Conservation (phyloP, 2,888 invertebrate species). For the Spilarctia lutea region DNA sequence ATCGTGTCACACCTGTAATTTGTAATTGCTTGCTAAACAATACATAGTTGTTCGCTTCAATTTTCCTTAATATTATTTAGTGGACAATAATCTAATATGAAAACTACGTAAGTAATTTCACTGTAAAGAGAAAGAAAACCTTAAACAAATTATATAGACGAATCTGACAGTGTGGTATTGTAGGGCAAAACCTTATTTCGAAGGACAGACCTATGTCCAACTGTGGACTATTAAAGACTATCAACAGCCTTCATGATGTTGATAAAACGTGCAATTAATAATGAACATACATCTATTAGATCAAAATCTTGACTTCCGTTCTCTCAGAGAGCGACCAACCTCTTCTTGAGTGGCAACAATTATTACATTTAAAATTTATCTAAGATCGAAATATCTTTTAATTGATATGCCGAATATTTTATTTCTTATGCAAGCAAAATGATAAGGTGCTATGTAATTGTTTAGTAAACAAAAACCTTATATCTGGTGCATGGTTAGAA, state of each 20-base stretch:
- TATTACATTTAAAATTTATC: constrained; percentile 25
- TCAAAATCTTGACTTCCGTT: constrained; percentile 18
- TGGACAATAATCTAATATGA: background rate
- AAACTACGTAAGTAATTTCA: too few species aligned
- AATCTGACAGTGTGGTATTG: too few species aligned
- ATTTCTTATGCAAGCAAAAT: constrained; percentile 9
- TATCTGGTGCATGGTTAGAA: background rate
- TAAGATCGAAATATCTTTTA: constrained; percentile 26
- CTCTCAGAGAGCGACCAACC: constrained; percentile 4
- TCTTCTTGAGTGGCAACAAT: constrained; percentile 12
- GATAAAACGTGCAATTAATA: background rate
- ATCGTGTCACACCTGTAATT: too few species aligned
- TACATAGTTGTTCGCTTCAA: background rate
- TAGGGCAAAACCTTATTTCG: too few species aligned
- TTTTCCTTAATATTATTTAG: background rate
- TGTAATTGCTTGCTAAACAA: too few species aligned
- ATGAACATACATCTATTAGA: background rate
- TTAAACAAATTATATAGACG: too few species aligned
- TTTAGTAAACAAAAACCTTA: constrained; percentile 1
- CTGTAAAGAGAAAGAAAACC: too few species aligned
- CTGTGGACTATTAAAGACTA: too few species aligned
- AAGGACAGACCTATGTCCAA: too few species aligned
- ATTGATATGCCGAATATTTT: constrained; percentile 21
- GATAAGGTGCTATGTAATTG: constrained; percentile 8
- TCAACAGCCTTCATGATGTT: too few species aligned